Evolutionary conservation across 2,113 vertebrate species (phyloP), one percentile per base, ranked within the genome.

Genomic region (Gobio gobio): DNA sequence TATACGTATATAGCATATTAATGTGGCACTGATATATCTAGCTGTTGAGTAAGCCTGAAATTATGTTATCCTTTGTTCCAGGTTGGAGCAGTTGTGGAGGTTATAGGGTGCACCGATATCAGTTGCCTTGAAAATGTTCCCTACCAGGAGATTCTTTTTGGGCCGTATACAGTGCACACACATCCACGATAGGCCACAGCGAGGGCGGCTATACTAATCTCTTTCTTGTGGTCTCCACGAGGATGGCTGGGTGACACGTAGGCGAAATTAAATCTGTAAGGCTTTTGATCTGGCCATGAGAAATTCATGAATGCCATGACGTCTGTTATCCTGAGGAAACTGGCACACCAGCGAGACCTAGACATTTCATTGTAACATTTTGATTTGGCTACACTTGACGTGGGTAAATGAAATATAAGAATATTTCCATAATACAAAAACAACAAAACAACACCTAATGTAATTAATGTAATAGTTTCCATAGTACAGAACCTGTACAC

Each of bases 171-270:
- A 56, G 84, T 49, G 54, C 18, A 43, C 47, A 75, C 64, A 82
- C 40, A 0, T 66, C 14, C 51, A 13, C 12, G 49, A 85, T 82
- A 82, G 74, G 72, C 63, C 58, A 49, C 89, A 77, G 76, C 40
- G 33, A 66, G 78, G 66, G 87, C 85, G 13, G 36, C 10, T 13
- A 8, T 43, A 58, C 78, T 95, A 93, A 94, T 94, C 93, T 91
- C 86, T 93, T 92, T 84, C 92, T 93, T 91, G 93, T 93, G 94
- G 83, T 91, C 90, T 92, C 88, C 92, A 93, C 91, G 85, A 89
- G 92, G 90, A 59, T 40, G 79, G 82, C 83, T 72, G 49, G 63
- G 81, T 81, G 70, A 86, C 83, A 84, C 14, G 70, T 64, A 75
- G 0, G 1, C 54, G 83, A 89, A 59, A 83, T 51, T 78, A 83